Evolutionary conservation across 2,113 vertebrate genomes (phyloP).

Genomic region (Chitala chitala): DNA sequence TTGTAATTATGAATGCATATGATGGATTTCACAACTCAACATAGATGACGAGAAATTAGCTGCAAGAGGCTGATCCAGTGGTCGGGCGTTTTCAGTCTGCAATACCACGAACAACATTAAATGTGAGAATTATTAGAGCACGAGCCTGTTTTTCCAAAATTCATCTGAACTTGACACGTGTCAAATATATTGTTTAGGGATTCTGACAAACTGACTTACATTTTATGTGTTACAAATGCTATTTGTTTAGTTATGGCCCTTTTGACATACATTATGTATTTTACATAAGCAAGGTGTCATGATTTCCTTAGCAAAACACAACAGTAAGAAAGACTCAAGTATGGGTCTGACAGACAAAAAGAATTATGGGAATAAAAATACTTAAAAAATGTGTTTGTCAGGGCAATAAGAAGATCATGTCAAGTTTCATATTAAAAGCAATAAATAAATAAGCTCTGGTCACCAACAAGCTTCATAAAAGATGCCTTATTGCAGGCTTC

Average conservation of each 20-base stretch:
- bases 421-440: neutral
- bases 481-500: neutral
- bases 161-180: no score
- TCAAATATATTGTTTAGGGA: no score
- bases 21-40: slow-evolving; percentile 13
- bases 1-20: slow-evolving; percentile 7
- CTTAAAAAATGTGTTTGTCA: neutral
- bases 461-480: slow-evolving; percentile 1
- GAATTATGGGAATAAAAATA: neutral
- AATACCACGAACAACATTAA: no score
- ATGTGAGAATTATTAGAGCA: no score
- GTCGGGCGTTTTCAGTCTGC: neutral
- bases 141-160: no score
- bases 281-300: no score
- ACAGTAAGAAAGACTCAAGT: neutral
- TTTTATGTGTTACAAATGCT: no score
- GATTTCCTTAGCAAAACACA: no score
- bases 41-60: slow-evolving; percentile 3
- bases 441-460: neutral
- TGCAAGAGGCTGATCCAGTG: neutral
- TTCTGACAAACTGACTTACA: no score
- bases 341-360: neutral
- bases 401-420: neutral
- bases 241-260: no score
- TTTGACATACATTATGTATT: no score